These are phyloP conservation scores for Pontoporia blainvillei DNA, from an alignment of 2,113 vertebrate species.

Conservation along the genomic window DNA sequence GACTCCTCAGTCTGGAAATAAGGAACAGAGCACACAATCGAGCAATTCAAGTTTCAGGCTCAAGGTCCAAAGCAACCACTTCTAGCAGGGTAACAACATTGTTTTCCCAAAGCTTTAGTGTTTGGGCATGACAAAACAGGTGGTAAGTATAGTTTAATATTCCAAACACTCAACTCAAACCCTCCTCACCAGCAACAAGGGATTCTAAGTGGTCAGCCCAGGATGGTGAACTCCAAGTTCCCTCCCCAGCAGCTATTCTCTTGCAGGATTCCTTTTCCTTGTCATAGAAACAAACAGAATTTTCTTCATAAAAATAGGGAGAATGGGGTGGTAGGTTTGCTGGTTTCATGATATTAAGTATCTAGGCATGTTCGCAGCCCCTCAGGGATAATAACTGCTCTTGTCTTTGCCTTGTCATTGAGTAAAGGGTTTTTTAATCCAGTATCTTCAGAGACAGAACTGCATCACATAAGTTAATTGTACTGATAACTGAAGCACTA, in stretches of 20 bases:
- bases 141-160: neutral
- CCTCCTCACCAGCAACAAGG: neutral
- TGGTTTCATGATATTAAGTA: neutral
- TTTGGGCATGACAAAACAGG: neutral
- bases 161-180: slow-evolving; percentile 12
- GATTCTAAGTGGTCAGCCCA: neutral
- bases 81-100: neutral
- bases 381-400: neutral
- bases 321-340: neutral
- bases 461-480: neutral
- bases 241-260: neutral
- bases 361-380: neutral
- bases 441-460: slow-evolving; percentile 17
- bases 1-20: neutral
- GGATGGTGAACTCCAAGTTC: neutral
- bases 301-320: neutral
- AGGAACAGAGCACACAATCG: neutral
- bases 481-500: neutral
- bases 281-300: neutral
- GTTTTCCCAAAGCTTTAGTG: neutral
- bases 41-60: slow-evolving; percentile 24
- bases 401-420: neutral
- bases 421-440: neutral
- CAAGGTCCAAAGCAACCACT: slow-evolving; percentile 26
- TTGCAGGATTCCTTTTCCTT: neutral